Conservation (phyloP, 2,888 invertebrate genomes). For the Papilio gigon region DNA sequence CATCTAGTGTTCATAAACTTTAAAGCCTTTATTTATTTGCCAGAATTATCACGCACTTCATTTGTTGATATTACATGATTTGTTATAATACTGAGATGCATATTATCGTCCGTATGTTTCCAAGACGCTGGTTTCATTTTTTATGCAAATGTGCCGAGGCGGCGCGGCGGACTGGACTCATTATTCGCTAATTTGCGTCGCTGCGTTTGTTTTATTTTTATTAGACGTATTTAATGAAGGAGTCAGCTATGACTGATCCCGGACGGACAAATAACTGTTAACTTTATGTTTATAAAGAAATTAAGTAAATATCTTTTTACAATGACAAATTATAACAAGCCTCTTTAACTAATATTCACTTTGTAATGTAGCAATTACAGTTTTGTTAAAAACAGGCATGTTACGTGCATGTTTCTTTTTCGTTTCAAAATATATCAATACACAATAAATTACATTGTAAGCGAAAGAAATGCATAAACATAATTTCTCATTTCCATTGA, state of each 20-base stretch:
- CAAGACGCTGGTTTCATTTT: constrained; percentile 17
- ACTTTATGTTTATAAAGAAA: neutral
- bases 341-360: too few relatives aligned
- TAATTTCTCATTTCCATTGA: too few relatives aligned
- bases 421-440: too few relatives aligned
- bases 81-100: neutral
- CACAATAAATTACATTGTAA: too few relatives aligned
- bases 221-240: constrained; percentile 32
- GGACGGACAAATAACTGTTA: neutral
- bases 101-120: constrained; percentile 18
- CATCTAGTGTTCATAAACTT: neutral
- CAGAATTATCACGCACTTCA: too few relatives aligned
- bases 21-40: neutral
- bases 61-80: too few relatives aligned
- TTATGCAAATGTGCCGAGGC: constrained; percentile 31
- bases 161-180: constrained; percentile 1
- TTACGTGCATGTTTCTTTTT: too few relatives aligned
- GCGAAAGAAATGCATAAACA: too few relatives aligned
- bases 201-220: constrained; percentile 34
- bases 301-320: neutral
- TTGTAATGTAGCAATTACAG: too few relatives aligned
- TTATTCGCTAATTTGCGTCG: constrained; percentile 35
- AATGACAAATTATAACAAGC: too few relatives aligned
- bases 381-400: too few relatives aligned
- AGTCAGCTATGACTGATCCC: neutral